Evolutionary conservation across 2,888 invertebrate species (phyloP).

Genomic region (Leptinotarsa rubiginosa): DNA sequence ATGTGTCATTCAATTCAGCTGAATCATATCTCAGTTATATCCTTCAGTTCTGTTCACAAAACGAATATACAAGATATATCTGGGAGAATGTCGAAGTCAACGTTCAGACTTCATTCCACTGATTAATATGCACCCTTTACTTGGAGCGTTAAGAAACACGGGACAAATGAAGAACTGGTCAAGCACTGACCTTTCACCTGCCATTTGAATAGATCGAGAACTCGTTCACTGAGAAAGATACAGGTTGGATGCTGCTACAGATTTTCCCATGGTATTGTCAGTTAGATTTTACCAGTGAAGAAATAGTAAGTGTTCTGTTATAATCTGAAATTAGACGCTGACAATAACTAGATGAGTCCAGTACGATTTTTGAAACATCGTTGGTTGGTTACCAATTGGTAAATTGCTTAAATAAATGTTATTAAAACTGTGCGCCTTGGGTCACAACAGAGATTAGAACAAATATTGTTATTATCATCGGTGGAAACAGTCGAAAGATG

Average conservation of each 20-base stretch:
- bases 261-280: constrained; percentile 20
- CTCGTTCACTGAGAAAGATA: constrained; percentile 33
- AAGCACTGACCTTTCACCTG: constrained; percentile 46
- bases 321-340: not conserved
- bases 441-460: no score
- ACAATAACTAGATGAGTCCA: no score
- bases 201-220: constrained; percentile 36
- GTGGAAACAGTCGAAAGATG: no score
- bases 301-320: not conserved
- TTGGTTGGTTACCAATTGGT: no score
- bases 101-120: constrained; percentile 9
- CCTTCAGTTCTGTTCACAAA: not conserved
- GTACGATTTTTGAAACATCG: no score
- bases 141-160: constrained; percentile 28
- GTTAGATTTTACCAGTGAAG: not conserved
- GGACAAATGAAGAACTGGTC: constrained; percentile 40
- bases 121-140: constrained; percentile 28
- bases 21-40: no score
- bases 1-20: no score
- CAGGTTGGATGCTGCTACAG: constrained; percentile 21
- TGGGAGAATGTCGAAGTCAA: not conserved
- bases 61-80: not conserved
- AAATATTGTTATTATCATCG: no score
- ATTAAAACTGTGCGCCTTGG: no score
- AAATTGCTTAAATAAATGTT: no score